Conservation (phyloP, 2,888 invertebrate genomes). For the Rhogogaster chlorosoma region DNA sequence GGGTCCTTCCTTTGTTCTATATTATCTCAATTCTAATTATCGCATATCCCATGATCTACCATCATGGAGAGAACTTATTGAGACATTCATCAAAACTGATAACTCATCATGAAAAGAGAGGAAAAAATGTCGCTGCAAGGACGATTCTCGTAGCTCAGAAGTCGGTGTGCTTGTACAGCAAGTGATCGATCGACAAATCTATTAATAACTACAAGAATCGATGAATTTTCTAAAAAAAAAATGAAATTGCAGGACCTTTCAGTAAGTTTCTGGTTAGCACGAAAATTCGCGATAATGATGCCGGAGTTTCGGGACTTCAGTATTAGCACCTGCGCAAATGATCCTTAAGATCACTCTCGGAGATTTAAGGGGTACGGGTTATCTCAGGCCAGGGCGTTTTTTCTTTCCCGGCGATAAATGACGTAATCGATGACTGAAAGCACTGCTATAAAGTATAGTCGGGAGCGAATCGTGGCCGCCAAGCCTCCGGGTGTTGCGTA, state of each 20-base stretch:
- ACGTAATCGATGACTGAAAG: conserved; percentile 47
- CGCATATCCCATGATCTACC: background rate
- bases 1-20: background rate
- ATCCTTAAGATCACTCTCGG: background rate
- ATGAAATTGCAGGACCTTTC: background rate
- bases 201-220: background rate
- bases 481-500: conserved; percentile 27
- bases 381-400: background rate
- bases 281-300: background rate
- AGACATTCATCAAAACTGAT: background rate
- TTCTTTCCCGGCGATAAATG: conserved; percentile 47
- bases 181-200: background rate
- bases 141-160: background rate
- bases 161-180: background rate
- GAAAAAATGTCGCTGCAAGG: background rate
- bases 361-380: background rate
- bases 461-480: conserved; percentile 48
- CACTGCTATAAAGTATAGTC: conserved; percentile 5
- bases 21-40: background rate
- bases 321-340: background rate
- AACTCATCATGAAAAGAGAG: background rate
- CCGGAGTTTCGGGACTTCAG: background rate
- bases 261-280: background rate
- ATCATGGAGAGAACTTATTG: background rate
- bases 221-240: background rate